phyloP scores from a whole-genome alignment of 2,113 vertebrate species.

The Catharus fuscescens region DNA sequence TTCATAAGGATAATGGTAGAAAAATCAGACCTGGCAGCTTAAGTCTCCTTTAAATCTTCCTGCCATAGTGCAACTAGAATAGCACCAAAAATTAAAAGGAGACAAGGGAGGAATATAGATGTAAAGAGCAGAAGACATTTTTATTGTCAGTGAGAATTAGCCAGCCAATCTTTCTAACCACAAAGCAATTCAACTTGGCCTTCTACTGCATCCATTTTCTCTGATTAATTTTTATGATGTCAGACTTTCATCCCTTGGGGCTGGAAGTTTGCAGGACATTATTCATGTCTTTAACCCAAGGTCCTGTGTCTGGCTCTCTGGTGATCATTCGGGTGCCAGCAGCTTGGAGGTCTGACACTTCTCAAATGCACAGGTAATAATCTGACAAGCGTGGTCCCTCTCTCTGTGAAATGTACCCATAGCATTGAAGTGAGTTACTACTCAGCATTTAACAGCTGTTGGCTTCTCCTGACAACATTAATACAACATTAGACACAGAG shows the following conservation, averaged over 20 bases:
- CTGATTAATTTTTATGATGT: slow-evolving; percentile 28
- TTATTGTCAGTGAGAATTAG: slow-evolving; percentile 31
- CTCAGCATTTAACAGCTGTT: slow-evolving; percentile 7
- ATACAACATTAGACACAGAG: background rate
- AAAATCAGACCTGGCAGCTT: background rate
- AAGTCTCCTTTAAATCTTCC: slow-evolving; percentile 9
- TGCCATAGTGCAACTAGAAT: background rate
- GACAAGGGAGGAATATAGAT: background rate
- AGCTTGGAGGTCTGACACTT: background rate
- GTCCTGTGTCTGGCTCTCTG: background rate
- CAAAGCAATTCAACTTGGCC: slow-evolving; percentile 37
- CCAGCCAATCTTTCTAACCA: slow-evolving; percentile 27
- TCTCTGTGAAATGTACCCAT: background rate
- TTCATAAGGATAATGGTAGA: background rate
- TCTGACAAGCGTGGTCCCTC: background rate
- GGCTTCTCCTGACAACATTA: background rate
- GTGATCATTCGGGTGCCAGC: background rate
- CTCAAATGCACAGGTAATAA: background rate
- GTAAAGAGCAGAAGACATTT: background rate
- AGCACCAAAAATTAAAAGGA: slow-evolving; percentile 42
- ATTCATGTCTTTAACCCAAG: background rate
- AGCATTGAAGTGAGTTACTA: background rate
- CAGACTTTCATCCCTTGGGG: background rate
- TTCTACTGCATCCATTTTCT: slow-evolving; percentile 42
- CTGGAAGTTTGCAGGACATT: background rate